These are phyloP conservation scores for Pteronura brasiliensis DNA, from an alignment of 2,113 vertebrate genomes.

Conservation along the genomic window DNA sequence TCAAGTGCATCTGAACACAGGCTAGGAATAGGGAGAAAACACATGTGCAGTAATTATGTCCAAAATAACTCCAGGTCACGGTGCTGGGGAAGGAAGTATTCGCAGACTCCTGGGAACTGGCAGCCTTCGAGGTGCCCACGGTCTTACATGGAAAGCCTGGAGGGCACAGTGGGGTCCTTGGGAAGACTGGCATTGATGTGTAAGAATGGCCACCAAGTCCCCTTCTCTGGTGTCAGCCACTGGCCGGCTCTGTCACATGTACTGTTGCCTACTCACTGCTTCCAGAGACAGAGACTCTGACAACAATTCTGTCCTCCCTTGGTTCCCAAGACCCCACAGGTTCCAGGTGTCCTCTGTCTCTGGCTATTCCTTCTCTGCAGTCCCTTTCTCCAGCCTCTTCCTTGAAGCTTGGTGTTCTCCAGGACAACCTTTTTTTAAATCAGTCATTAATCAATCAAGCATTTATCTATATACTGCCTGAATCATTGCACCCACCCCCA, in stretches of 20 bases:
- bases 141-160: not conserved
- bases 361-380: not conserved
- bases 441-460: not conserved
- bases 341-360: not conserved
- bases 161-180: not conserved
- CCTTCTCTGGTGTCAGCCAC: not conserved
- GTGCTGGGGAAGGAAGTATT: not conserved
- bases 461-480: not conserved
- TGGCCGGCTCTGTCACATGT: not conserved
- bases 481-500: not conserved
- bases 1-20: not conserved
- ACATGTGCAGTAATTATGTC: not conserved
- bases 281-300: not conserved
- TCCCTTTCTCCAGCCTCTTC: not conserved
- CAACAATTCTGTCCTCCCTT: not conserved
- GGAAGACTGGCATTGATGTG: not conserved
- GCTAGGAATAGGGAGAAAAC: not conserved
- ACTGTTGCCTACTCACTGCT: not conserved
- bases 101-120: not conserved
- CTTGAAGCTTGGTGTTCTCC: not conserved
- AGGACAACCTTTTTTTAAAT: not conserved
- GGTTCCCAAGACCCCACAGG: not conserved
- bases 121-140: not conserved
- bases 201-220: not conserved
- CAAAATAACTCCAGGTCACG: not conserved